Evolutionary conservation across 53 echinoderm and acorn worm species (phyloP), one percentile per base, ranked within the genome.

Genomic region (Pentamera pediparva): DNA sequence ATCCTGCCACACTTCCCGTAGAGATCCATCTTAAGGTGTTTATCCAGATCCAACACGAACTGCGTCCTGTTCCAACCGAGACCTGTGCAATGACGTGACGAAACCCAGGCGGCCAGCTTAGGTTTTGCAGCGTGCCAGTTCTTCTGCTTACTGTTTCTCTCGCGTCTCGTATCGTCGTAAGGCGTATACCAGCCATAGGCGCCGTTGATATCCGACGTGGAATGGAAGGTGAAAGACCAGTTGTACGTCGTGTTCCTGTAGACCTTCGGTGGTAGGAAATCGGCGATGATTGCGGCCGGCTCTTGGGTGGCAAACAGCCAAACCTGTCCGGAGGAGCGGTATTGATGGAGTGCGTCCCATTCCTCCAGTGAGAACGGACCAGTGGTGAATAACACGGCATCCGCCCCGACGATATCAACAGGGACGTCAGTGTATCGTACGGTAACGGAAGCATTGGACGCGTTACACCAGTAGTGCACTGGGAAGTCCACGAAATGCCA

Each of bases 151-250:
- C n/a, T n/a, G n/a, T n/a, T n/a, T n/a, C n/a, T n/a, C n/a, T n/a
- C n/a, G n/a, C n/a, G n/a, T n/a, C n/a, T n/a, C n/a, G 7, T 2
- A 22, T 54, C 25, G n/a, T 10, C 54, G 13, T 15, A 54, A 32
- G 64, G 64, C 11, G 40, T 64, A 27, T 64, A 64, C 41, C 41
- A 64, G 17, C 64, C 64, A 37, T 64, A 64, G 5, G 64, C 64
- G 3, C 64, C 64, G 41, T 64, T 6, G 1, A 64, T 37, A 19
- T 64, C 64, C 5, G 64, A 64, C 2, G 64, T 40, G 5, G 64
- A 64, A 64, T 64, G 64, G 41, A 64, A 64, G 2, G 64, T 64
- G 39, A 64, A 64, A 19, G 64, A 64, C 64, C 64, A 64, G 54
- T 54, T 54, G 11, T 18, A 54, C 9, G 54, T 19, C 0, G 4